phyloP scores from a whole-genome alignment of 2,888 invertebrate species.

The Caenorhabditis sinica region DNA sequence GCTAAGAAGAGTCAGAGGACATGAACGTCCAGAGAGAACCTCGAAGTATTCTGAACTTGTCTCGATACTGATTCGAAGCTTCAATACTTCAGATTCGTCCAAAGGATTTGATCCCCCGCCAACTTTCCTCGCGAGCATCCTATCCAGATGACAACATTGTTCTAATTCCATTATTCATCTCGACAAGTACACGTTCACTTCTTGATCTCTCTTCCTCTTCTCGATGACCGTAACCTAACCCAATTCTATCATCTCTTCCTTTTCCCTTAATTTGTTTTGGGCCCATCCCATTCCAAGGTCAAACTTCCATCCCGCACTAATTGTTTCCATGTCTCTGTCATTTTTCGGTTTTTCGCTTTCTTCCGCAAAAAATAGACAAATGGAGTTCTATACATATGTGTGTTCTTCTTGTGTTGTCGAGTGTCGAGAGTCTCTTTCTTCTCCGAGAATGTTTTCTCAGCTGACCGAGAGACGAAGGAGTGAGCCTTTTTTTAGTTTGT shows the following conservation, averaged over 20 bases:
- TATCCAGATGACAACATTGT: background rate
- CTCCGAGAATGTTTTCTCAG: slow-evolving; percentile 48
- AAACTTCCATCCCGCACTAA: slow-evolving; percentile 18
- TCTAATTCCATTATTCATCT: background rate
- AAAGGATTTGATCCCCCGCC: no score
- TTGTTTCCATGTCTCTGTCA: slow-evolving; percentile 19
- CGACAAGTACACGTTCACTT: background rate
- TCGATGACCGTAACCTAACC: slow-evolving; percentile 6
- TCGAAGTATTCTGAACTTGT: no score
- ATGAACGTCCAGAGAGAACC: no score
- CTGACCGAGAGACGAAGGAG: slow-evolving; percentile 15
- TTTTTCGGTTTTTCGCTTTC: slow-evolving; percentile 1
- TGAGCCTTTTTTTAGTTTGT: slow-evolving; percentile 48
- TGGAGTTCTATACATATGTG: slow-evolving; percentile 27
- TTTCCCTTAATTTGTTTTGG: background rate
- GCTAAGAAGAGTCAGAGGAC: no score
- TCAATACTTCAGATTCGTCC: no score
- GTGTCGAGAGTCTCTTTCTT: slow-evolving; percentile 24
- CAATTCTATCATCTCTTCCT: background rate
- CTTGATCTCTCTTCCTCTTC: background rate
- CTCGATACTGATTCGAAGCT: no score
- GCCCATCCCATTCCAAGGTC: slow-evolving; percentile 18
- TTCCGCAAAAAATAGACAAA: slow-evolving; percentile 12
- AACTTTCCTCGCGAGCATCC: no score
- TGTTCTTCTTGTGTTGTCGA: slow-evolving; percentile 35